Conservation (phyloP, 2,797 vertebrate genomes). For the Sebastes minor region DNA sequence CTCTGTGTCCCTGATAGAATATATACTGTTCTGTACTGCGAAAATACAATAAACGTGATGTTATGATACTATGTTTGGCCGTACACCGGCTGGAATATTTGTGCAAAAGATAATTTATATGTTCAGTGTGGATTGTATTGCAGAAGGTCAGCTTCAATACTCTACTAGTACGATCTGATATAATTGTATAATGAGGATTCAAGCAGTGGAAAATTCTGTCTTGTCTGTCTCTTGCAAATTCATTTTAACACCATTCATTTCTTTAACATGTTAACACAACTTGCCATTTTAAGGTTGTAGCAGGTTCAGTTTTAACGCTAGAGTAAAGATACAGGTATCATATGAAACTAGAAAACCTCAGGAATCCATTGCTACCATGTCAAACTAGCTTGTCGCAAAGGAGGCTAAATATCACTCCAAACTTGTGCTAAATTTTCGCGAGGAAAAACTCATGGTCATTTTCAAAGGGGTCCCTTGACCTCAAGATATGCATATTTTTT, state of each 20-base stretch:
- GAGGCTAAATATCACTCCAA: too few species aligned
- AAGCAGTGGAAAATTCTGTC: not conserved
- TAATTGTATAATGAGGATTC: not conserved
- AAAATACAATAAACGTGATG: not conserved
- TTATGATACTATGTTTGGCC: not conserved
- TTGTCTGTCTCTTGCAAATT: not conserved
- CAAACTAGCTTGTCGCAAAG: too few species aligned
- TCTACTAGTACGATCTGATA: not conserved
- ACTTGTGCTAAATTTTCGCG: accelerated
- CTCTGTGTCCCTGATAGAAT: not conserved
- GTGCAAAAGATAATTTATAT: not conserved
- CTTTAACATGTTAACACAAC: too few species aligned
- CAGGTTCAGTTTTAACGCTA: too few species aligned
- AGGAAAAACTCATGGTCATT: too few species aligned
- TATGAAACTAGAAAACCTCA: too few species aligned
- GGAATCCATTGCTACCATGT: too few species aligned
- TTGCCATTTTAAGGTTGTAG: too few species aligned
- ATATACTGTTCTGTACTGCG: not conserved
- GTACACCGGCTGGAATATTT: not conserved
- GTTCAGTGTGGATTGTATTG: not conserved
- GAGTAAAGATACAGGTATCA: too few species aligned
- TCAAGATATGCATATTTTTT: too few species aligned
- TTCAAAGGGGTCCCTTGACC: too few species aligned
- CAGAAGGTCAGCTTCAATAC: not conserved
- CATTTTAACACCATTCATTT: too few species aligned